phyloP scores from a whole-genome alignment of 2,113 vertebrate species.

The Chionodraco myersi region DNA sequence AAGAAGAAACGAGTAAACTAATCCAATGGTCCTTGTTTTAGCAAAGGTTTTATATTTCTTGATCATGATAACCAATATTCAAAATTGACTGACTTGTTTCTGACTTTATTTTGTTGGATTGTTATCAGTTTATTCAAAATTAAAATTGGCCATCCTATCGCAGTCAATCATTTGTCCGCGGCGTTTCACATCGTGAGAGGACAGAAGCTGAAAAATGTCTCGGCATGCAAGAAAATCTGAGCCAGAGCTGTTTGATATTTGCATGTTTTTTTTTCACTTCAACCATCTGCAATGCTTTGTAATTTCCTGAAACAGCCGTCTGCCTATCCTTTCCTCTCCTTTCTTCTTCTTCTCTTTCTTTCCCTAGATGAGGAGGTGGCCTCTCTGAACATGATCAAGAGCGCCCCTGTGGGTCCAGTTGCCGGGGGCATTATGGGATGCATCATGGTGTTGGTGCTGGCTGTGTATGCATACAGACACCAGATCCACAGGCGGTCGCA shows the following conservation, averaged over 20 bases:
- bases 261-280: not conserved
- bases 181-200: constrained; percentile 32
- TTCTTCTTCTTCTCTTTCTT: not conserved
- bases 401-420: constrained; percentile 94
- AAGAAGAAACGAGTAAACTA: not conserved
- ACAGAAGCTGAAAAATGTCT: constrained; percentile 32
- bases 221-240: constrained; percentile 19
- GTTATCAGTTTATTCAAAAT: not conserved
- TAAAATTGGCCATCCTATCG: not conserved
- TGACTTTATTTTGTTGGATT: not conserved
- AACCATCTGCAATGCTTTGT: constrained; percentile 19
- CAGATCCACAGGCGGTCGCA: constrained; percentile 97
- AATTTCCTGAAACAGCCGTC: constrained; percentile 9
- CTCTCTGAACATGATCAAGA: constrained; percentile 97
- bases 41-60: not conserved
- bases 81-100: constrained; percentile 1
- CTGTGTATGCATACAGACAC: constrained; percentile 96
- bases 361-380: constrained; percentile 92
- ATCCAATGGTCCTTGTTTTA: not conserved
- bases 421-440: constrained; percentile 99
- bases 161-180: constrained; percentile 18
- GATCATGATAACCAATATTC: not conserved
- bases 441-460: constrained; percentile 97
- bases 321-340: not conserved
- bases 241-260: constrained; percentile 27